These are phyloP conservation scores for Prenolepis imparis DNA, from an alignment of 2,888 invertebrate genomes.

Conservation along the genomic window DNA sequence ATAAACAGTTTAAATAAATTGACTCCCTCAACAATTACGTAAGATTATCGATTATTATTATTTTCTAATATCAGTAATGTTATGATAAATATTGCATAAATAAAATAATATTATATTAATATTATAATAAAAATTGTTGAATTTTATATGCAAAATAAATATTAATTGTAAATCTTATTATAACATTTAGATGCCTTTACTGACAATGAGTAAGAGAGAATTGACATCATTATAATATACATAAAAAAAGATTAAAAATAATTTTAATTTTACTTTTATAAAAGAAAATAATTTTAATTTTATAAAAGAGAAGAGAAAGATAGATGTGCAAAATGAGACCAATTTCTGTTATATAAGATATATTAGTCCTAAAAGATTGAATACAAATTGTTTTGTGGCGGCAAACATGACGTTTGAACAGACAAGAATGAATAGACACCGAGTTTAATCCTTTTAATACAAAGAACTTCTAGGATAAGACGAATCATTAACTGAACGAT, in stretches of 20 bases:
- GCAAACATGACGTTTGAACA: conserved; percentile 13
- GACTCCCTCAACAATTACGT: neutral
- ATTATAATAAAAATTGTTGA: neutral
- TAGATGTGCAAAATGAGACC: neutral
- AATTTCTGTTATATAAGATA: conserved; percentile 53
- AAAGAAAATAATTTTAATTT: neutral
- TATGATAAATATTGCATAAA: neutral
- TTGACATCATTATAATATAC: neutral
- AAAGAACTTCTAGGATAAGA: neutral
- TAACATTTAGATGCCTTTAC: neutral
- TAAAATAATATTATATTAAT: neutral
- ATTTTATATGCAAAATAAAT: neutral
- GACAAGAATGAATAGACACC: neutral
- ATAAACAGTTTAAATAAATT: neutral
- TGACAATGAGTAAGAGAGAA: neutral
- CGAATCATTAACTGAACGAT: conserved; percentile 12
- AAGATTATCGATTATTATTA: neutral
- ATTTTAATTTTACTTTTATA: neutral
- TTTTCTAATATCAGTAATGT: neutral
- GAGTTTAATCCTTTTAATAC: conserved; percentile 4
- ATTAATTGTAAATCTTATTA: neutral
- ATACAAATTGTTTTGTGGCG: conserved; percentile 28
- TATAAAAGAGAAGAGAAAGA: neutral
- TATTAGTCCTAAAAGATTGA: conserved; percentile 58
- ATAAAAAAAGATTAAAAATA: neutral